phyloP scores from a whole-genome alignment of 2,113 vertebrate genomes.

The Brachyistius frenatus region DNA sequence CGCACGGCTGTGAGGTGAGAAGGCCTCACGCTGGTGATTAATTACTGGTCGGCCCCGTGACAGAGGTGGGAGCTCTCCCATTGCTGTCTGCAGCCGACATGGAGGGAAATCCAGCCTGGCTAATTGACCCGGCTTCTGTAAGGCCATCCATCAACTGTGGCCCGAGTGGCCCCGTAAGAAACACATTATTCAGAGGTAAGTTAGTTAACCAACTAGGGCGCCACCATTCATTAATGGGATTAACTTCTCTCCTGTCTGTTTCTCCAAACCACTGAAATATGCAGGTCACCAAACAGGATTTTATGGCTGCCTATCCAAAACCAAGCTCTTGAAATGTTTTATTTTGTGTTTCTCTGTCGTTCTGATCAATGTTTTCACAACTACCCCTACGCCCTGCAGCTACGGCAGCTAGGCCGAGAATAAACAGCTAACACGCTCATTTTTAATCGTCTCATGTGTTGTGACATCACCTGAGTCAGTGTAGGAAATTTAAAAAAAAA shows the following conservation, averaged over 20 bases:
- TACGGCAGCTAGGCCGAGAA: too few relatives aligned
- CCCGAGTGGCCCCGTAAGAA: slow-evolving; percentile 76
- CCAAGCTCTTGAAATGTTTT: background rate
- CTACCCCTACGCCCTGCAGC: background rate
- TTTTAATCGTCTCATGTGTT: too few relatives aligned
- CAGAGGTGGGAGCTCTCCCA: slow-evolving; percentile 73
- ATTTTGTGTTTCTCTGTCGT: background rate
- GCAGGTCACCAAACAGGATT: background rate
- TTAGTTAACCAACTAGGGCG: slow-evolving; percentile 80
- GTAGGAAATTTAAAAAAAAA: too few relatives aligned
- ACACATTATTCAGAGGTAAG: slow-evolving; percentile 83
- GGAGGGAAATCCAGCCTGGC: slow-evolving; percentile 77
- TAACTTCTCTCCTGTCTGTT: slow-evolving; percentile 50
- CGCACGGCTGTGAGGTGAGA: slow-evolving; percentile 73
- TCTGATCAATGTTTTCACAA: background rate
- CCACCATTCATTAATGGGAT: slow-evolving; percentile 70
- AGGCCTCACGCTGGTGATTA: slow-evolving; percentile 80
- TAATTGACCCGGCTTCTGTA: slow-evolving; percentile 87
- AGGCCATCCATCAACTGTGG: slow-evolving; percentile 85
- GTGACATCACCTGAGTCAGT: too few relatives aligned
- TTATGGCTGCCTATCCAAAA: background rate
- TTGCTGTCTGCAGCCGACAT: slow-evolving; percentile 71
- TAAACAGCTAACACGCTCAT: too few relatives aligned
- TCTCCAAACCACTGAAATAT: slow-evolving; percentile 5
- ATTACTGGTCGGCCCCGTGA: slow-evolving; percentile 79